Conservation (phyloP, 2,113 vertebrate genomes). For the Piprites chloris region DNA sequence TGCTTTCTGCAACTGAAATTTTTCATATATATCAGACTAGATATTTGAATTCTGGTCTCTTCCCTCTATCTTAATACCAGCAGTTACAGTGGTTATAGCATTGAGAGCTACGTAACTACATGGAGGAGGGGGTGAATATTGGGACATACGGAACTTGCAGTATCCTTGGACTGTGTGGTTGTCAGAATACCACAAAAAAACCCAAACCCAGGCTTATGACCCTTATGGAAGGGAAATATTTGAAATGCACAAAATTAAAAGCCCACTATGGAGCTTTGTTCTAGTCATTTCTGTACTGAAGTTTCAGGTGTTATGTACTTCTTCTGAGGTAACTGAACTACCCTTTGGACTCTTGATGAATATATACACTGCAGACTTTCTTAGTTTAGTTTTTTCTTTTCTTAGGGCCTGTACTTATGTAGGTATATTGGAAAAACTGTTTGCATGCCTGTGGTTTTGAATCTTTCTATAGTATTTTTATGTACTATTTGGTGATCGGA, state of each 20-base stretch:
- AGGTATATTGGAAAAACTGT: not conserved
- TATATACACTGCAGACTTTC: not conserved
- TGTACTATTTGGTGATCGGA: not conserved
- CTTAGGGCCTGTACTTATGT: not conserved
- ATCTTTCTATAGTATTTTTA: not conserved
- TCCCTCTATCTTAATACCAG: not conserved
- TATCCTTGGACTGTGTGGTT: not conserved
- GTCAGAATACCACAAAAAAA: fast-evolving
- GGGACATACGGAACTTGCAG: not conserved
- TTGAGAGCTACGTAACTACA: not conserved
- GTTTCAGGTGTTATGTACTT: not conserved
- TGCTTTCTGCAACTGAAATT: not conserved
- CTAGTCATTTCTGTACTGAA: not conserved
- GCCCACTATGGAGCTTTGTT: not conserved
- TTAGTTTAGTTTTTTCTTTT: not conserved
- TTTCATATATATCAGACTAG: not conserved
- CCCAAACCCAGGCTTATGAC: fast-evolving
- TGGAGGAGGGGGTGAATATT: not conserved
- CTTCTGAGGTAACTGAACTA: not conserved
- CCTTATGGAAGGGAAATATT: not conserved
- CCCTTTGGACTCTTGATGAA: not conserved
- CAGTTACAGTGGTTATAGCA: not conserved
- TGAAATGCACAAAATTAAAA: not conserved
- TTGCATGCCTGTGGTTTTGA: not conserved
- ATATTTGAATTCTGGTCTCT: not conserved